Base-by-base conservation (phyloP, 1,140 invertebrate species). In the Drosophila carrolli region DNA sequence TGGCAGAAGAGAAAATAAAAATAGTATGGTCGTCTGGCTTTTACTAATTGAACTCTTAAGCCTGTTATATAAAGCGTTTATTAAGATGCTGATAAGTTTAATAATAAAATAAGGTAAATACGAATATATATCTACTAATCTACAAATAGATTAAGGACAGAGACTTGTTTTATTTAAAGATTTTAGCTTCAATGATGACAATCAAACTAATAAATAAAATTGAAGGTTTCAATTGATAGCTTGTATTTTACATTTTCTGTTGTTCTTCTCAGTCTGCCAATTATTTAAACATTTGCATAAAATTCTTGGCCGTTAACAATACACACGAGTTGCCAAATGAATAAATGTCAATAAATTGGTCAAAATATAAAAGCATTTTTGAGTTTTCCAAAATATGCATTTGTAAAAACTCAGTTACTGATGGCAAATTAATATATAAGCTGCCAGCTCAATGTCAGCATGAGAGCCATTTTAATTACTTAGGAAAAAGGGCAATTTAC, bases 391-490 rank as follows among this genome's bases (percentile, higher is more conserved):
- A 50, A 48, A 32, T 35, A 8, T 7, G 6, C 63, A 19, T 16
- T 44, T 32, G 48, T 14, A 62, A n/a, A 37, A 38, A 11, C 11
- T n/a, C 8, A 6, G 4, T 29, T 10, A 66, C 35, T 57, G 27
- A 29, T 10, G 0, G 9, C 29, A 48, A 43, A 58, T 50, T 23
- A 47, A 63, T 48, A 48, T 61, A 40, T 65, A 19, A 40, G 16
- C 41, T 41, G 43, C 19, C 57, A 62, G 58, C 41, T 65, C 19
- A 37, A 5, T 38, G 44, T 66, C 32, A 32, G 54, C 27, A 23
- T 16, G 61, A 14, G 41, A 66, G 44, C 41, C 35, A 55, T 44
- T 29, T 46, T 46, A 70, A 55, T 70, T 68, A 70, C 44, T 55
- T 68, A 23, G 62, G n/a, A 62, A 48, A 23, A 41, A 32, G 43